A percentile compares a stretch with the other conserved stretches of the same genome.
phyloP scores from a whole-genome alignment of 2,797 vertebrate genomes.

The Tokudaia tokunoshimensis region DNA sequence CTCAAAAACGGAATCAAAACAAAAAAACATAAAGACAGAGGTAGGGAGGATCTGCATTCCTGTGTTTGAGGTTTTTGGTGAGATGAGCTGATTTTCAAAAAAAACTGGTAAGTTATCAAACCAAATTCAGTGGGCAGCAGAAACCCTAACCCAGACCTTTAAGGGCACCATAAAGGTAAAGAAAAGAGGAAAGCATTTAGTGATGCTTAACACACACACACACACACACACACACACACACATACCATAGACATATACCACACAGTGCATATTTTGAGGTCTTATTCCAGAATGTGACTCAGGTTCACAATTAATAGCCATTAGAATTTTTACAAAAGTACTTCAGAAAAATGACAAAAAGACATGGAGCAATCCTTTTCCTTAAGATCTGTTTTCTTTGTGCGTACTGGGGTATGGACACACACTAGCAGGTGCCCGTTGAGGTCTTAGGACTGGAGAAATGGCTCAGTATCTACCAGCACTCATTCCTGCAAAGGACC shows the following conservation, averaged over 20 bases:
- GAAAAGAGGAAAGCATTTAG: not conserved
- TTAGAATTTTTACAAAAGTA: not conserved
- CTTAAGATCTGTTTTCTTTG: not conserved
- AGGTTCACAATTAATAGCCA: not conserved
- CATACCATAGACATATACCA: not conserved
- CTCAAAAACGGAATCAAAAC: not conserved
- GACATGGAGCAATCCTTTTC: not conserved
- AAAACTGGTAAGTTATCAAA: constrained; percentile 1
- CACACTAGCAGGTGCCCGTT: not conserved
- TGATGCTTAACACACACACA: not conserved
- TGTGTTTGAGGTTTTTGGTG: constrained; percentile 19
- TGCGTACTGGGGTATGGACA: not conserved
- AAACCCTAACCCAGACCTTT: not conserved
- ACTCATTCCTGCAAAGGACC: no score
- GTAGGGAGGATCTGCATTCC: not conserved
- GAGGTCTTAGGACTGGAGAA: not conserved
- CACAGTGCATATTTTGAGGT: not conserved
- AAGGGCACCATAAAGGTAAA: constrained; percentile 15
- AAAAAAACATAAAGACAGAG: not conserved
- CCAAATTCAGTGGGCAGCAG: not conserved
- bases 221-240: not conserved
- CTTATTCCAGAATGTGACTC: not conserved
- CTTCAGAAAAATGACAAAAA: constrained; percentile 10
- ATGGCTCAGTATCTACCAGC: not conserved
- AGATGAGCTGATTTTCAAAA: constrained; percentile 42